Conservation (phyloP, 2,113 vertebrate species). For the Noctilio leporinus region DNA sequence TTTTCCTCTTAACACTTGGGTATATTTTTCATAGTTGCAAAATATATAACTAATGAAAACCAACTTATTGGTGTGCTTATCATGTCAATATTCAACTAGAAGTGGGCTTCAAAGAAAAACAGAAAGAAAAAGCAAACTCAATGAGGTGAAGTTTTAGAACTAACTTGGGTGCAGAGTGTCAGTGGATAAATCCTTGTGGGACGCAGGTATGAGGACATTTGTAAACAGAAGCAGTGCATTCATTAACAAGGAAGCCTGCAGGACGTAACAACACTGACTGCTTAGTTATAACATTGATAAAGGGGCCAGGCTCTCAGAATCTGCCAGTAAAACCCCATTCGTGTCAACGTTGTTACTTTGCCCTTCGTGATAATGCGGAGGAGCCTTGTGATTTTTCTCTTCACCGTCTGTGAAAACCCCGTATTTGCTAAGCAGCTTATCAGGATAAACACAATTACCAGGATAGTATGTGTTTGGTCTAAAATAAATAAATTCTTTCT, state of each 20-base stretch:
- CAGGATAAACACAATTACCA: neutral
- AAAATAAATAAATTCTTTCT: neutral
- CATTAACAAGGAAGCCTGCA: neutral
- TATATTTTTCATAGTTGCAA: neutral
- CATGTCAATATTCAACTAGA: neutral
- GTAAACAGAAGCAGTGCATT: neutral
- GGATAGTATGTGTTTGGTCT: neutral
- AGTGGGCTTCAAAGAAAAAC: neutral
- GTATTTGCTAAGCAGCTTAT: neutral
- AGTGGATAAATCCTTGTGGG: neutral
- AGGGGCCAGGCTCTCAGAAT: neutral
- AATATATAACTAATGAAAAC: neutral
- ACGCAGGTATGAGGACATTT: neutral
- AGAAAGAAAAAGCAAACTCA: neutral
- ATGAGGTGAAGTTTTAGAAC: neutral
- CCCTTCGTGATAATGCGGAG: neutral
- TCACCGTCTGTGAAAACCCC: neutral
- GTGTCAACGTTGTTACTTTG: neutral
- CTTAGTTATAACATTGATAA: neutral
- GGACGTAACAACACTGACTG: neutral
- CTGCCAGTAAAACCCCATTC: neutral
- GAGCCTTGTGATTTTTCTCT: neutral
- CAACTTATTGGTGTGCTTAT: neutral
- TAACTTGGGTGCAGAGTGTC: neutral
- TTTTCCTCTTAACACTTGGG: neutral